Conservation (phyloP, 2,797 vertebrate genomes). For the Pogoniulus pusillus region DNA sequence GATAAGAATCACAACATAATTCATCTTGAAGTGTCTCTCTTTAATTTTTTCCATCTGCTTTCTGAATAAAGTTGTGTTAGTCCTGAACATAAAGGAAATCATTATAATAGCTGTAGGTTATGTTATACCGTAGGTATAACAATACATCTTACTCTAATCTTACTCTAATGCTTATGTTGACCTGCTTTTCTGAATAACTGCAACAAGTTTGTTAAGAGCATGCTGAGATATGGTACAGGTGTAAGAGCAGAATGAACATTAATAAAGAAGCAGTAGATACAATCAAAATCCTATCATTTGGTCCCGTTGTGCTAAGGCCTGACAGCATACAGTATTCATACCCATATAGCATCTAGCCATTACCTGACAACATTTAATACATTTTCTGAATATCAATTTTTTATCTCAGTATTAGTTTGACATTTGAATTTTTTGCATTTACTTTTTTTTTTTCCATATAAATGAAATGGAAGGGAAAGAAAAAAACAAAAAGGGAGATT, state of each 20-base stretch:
- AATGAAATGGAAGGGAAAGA: background rate
- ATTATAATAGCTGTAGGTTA: background rate
- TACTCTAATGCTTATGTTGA: background rate
- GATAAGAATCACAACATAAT: background rate
- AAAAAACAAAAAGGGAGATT: background rate
- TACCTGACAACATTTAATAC: background rate
- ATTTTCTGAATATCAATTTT: background rate
- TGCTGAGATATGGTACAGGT: background rate
- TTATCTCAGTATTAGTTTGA: background rate
- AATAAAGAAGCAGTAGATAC: background rate
- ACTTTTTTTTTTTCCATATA: background rate
- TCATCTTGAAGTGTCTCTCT: background rate
- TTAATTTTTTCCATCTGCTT: background rate
- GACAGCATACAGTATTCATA: background rate
- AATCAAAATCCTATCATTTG: background rate
- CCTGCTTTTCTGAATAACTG: background rate
- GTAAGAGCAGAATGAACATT: background rate
- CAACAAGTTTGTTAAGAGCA: background rate
- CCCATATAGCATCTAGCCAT: background rate
- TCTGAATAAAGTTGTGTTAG: slow-evolving; percentile 1
- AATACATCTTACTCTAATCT: background rate
- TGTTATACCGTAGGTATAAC: background rate
- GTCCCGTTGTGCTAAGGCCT: background rate
- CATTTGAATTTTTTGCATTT: background rate
- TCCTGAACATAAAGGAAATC: background rate